Evolutionary conservation across 37 sponge, comb jelly and placozoan genomes (phyloP).

Genomic region (Cladorhizidae sp.): DNA sequence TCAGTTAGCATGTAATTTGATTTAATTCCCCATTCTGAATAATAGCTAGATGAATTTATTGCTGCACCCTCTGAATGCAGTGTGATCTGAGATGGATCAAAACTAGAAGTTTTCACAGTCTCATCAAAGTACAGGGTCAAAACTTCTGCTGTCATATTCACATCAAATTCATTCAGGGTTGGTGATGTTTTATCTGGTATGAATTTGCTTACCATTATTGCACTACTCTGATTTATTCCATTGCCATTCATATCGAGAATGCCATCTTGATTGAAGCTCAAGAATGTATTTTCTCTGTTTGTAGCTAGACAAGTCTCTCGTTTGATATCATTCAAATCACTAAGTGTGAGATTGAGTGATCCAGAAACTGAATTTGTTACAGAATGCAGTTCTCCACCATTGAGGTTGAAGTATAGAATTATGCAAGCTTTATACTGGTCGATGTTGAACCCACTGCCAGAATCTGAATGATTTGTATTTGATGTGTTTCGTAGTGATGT

Average conservation of each 20-base stretch:
- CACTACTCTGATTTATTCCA: conserved; percentile 43
- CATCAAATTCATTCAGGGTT: conserved; percentile 45
- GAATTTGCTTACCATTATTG: conserved; percentile 26
- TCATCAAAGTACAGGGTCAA: conserved; percentile 84
- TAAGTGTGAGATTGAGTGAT: conserved; percentile 46
- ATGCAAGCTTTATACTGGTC: conserved; percentile 26
- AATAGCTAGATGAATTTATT: conserved; percentile 7
- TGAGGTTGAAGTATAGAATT: conserved; percentile 29
- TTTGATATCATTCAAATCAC: conserved; percentile 83
- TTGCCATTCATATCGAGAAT: conserved; percentile 84
- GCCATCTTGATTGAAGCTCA: conserved; percentile 41
- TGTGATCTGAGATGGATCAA: conserved; percentile 60
- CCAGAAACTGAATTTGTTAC: conserved; percentile 39
- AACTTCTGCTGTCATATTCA: conserved; percentile 69
- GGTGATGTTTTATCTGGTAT: conserved; percentile 55
- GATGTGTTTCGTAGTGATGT: background rate
- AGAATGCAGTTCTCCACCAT: conserved; percentile 7
- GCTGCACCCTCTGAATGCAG: conserved; percentile 32
- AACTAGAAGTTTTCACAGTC: conserved; percentile 76
- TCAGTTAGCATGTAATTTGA: conserved; percentile 62
- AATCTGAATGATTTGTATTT: background rate
- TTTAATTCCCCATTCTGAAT: conserved; percentile 12
- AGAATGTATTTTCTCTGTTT: conserved; percentile 30
- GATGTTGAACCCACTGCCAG: conserved; percentile 27
- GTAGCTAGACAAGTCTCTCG: conserved; percentile 55